A percentile compares a stretch with the other conserved stretches of the same genome.
Conservation (phyloP, 2,888 invertebrate genomes). For the Himalopsyche kuldschensis region DNA sequence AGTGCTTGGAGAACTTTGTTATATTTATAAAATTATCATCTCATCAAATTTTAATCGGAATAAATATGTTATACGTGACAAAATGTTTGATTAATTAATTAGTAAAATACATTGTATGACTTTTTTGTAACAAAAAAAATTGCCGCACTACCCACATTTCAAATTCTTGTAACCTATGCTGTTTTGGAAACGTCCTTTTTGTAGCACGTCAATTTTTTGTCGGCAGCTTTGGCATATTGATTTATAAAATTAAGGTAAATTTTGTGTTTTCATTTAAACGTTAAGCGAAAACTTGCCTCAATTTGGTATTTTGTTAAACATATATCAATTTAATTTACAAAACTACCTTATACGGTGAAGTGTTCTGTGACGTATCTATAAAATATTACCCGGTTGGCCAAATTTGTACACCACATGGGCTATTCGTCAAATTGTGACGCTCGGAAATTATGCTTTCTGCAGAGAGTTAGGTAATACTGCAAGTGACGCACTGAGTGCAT, state of each 20-base stretch:
- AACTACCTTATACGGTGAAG: neutral
- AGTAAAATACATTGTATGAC: too few relatives aligned
- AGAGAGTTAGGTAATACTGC: conserved; percentile 5
- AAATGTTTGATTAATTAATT: too few relatives aligned
- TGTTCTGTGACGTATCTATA: conserved; percentile 16
- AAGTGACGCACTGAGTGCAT: conserved; percentile 3
- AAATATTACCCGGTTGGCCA: conserved; percentile 18
- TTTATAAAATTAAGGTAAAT: conserved; percentile 24
- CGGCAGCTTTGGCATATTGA: conserved; percentile 33
- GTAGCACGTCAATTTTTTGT: conserved; percentile 17
- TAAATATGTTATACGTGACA: too few relatives aligned
- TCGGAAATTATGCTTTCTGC: neutral
- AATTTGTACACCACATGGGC: conserved; percentile 28
- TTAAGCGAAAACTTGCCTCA: neutral
- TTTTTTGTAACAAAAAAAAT: too few relatives aligned
- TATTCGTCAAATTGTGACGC: conserved; percentile 20
- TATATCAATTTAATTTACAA: neutral
- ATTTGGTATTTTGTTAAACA: neutral
- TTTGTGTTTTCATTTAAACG: neutral
- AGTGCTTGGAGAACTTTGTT: too few relatives aligned
- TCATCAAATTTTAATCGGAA: too few relatives aligned
- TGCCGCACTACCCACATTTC: too few relatives aligned
- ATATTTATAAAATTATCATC: too few relatives aligned
- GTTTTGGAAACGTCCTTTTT: neutral
- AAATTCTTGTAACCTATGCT: neutral